Base-by-base conservation (phyloP, 2,113 vertebrate species). In the Emydura subglobosa region DNA sequence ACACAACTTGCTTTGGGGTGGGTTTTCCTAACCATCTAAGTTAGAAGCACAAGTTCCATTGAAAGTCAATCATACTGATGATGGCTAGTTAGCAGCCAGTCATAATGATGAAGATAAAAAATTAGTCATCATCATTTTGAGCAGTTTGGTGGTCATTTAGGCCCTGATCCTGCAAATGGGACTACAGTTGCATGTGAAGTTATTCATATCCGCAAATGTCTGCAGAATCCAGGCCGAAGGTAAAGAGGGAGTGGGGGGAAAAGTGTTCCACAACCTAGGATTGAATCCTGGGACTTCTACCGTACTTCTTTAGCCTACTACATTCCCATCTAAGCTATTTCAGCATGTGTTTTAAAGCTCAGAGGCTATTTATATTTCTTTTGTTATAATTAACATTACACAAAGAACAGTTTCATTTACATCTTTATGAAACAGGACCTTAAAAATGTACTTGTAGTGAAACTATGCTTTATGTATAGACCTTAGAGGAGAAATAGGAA, bases 391-490 rank as follows among this genome's bases (percentile, higher is more conserved):
- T 27, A 50, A 12, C 88, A 79, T 22, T 31, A n/a, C 72, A 90
- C 22, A 89, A 78, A 92, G 10, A 47, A 24, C 81, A 88, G 86
- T 44, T 2, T 10, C 34, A 34, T 83, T 92, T 89, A 85, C 7
- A 11, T 68, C 65, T 87, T 72, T 68, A 68, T 2, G n/a, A 54
- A 78, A 80, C 85, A 68, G 10, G 79, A 83, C 6, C 13, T 94
- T 22, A 91, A 95, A 65, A 91, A 83, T 59, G n/a, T 49, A 79
- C 68, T 91, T 91, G 29, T 91, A 25, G 19, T 74, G 57, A 80
- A 57, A 13, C 25, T 90, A 47, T 21, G 31, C 39, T 80, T 86
- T 83, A 95, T 91, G 87, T 22, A 76, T 6, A 49, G 82, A 82
- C 5, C 83, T 91, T 50, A 10, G 17, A 80, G 83, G 89, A 51